A percentile compares a stretch with the other conserved stretches of the same genome.
These are phyloP conservation scores for Apostichopus californicus DNA, from an alignment of 35 echinoderm and acorn worm genomes.

Conservation along the genomic window DNA sequence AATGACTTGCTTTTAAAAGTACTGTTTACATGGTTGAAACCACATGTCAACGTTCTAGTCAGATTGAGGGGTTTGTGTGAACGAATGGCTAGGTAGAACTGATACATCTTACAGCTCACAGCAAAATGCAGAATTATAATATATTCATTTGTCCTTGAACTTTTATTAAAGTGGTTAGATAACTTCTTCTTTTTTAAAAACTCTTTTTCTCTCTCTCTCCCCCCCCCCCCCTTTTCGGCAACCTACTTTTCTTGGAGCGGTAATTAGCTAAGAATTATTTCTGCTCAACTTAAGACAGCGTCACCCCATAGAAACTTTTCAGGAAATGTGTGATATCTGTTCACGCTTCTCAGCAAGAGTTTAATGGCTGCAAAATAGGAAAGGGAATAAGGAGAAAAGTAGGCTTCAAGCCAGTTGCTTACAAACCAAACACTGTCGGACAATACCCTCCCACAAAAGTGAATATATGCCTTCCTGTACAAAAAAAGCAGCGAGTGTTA, in stretches of 20 bases:
- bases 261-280: neutral
- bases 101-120: too few relatives aligned
- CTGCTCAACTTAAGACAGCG: neutral
- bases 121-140: too few relatives aligned
- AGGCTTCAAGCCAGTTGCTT: slow-evolving; percentile 10
- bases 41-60: too few relatives aligned
- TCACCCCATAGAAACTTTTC: neutral
- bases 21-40: too few relatives aligned
- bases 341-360: slow-evolving; percentile 7
- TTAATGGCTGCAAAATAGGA: slow-evolving; percentile 7
- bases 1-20: too few relatives aligned
- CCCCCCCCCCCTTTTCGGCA: neutral
- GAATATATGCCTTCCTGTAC: neutral
- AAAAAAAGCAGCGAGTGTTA: neutral
- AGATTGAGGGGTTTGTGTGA: too few relatives aligned
- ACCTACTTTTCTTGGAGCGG: neutral
- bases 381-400: neutral
- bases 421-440: slow-evolving; percentile 6
- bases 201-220: neutral
- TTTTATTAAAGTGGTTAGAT: neutral
- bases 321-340: slow-evolving; percentile 33
- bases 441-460: neutral
- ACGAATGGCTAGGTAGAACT: too few relatives aligned
- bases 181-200: neutral
- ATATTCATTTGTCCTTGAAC: too few relatives aligned